Conservation (phyloP, 2,797 vertebrate species). For the Urosaurus nigricauda region DNA sequence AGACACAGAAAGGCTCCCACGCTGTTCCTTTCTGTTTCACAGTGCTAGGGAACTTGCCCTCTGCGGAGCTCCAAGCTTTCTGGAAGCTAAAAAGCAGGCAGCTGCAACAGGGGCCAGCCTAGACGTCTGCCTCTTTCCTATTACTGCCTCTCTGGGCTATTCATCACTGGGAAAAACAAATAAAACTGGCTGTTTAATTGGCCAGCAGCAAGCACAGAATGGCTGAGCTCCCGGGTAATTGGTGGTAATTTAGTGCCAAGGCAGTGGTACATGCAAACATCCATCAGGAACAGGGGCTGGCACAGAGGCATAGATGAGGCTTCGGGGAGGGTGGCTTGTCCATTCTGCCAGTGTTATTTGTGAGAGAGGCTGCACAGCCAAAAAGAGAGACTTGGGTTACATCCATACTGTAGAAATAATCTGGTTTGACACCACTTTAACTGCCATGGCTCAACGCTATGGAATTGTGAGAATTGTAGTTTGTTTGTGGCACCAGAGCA, state of each 20-base stretch:
- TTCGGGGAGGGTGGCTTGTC: not conserved
- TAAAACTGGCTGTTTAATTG: constrained; percentile 15
- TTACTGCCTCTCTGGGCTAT: not conserved
- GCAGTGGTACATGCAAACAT: not conserved
- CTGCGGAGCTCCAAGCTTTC: not conserved
- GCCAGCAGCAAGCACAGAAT: not conserved
- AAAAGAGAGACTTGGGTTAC: not conserved
- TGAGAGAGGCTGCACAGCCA: not conserved
- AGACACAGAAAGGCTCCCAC: not conserved
- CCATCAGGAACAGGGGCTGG: not conserved
- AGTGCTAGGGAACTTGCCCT: not conserved
- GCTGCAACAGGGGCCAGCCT: not conserved
- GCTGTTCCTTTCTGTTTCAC: rapidly evolving
- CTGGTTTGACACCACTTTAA: too few relatives aligned
- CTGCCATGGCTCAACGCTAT: too few relatives aligned
- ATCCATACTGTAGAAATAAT: too few relatives aligned
- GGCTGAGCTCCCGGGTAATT: not conserved
- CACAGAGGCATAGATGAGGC: not conserved
- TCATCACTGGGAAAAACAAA: not conserved
- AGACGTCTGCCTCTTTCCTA: too few relatives aligned
- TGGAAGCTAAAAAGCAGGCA: not conserved
- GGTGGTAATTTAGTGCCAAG: constrained; percentile 15
- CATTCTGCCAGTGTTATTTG: not conserved
- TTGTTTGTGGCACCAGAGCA: too few relatives aligned
- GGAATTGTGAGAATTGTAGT: too few relatives aligned